Percentiles rank a stretch among this genome's conserved stretches.
phyloP scores from a whole-genome alignment of 2,113 vertebrate genomes.

The Noctilio leporinus region DNA sequence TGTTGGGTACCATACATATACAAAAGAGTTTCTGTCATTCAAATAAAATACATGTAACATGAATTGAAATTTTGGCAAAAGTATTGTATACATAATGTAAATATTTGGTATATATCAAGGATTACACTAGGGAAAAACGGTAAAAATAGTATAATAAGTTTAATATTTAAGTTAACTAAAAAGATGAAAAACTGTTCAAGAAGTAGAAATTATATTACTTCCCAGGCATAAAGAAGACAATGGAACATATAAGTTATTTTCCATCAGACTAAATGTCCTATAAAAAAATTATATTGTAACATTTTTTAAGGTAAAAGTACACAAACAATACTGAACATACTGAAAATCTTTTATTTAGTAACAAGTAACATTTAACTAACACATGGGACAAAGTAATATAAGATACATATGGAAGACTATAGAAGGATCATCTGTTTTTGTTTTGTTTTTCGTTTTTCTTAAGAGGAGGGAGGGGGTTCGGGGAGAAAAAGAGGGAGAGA shows the following conservation, averaged over 20 bases:
- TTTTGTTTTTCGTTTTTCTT: no score
- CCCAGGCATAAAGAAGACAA: constrained; percentile 18
- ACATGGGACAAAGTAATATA: not conserved
- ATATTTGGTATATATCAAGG: not conserved
- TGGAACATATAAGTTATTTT: not conserved
- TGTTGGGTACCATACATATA: not conserved
- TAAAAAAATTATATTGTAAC: not conserved
- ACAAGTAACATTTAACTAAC: not conserved
- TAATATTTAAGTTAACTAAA: not conserved
- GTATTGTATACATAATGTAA: not conserved
- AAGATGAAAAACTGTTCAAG: not conserved
- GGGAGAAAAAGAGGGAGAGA: no score
- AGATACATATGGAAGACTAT: not conserved
- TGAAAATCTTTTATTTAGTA: not conserved
- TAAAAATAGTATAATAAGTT: not conserved
- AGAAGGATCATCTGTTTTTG: not conserved
- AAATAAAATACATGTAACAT: not conserved
- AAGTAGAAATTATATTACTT: not conserved
- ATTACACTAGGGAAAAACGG: not conserved
- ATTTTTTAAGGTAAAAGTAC: not conserved
- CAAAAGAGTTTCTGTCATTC: not conserved
- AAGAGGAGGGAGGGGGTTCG: no score
- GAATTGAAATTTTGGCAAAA: not conserved
- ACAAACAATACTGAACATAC: not conserved
- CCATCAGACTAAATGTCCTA: not conserved